Percentiles rank a stretch among this genome's conserved stretches.
Conservation (phyloP, 2,113 vertebrate genomes). For the Mus pahari region DNA sequence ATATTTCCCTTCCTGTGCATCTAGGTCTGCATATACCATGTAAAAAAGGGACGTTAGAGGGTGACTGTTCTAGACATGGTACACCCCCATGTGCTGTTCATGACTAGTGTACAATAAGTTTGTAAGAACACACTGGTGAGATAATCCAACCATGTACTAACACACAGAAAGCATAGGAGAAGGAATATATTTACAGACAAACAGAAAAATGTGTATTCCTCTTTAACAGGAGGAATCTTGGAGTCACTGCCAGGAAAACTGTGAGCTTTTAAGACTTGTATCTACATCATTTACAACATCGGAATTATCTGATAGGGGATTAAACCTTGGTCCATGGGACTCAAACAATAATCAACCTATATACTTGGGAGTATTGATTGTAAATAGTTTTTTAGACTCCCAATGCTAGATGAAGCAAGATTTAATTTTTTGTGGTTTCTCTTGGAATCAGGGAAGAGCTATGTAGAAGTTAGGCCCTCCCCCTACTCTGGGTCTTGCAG, state of each 20-base stretch:
- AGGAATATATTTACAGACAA: background rate
- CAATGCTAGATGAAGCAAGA: slow-evolving; percentile 23
- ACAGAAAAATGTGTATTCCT: background rate
- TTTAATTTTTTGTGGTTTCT: background rate
- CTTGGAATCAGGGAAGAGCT: background rate
- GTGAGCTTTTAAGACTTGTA: background rate
- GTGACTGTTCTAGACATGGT: background rate
- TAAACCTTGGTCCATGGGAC: slow-evolving; percentile 1
- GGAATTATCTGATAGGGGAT: slow-evolving; percentile 13
- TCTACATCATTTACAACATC: slow-evolving; percentile 25
- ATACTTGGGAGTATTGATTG: slow-evolving; percentile 40
- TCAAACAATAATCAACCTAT: slow-evolving; percentile 46
- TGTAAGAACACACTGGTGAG: background rate
- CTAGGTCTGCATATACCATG: background rate
- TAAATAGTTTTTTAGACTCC: background rate
- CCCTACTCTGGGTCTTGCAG: background rate
- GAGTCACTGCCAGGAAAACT: background rate
- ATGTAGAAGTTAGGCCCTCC: background rate
- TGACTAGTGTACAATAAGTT: background rate
- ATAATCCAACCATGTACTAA: too few species aligned
- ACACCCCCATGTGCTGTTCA: background rate
- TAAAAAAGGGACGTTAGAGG: background rate
- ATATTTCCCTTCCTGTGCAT: background rate
- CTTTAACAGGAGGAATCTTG: background rate
- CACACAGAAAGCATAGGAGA: background rate